Conservation (phyloP, 2,113 vertebrate species). For the Neomonachus schauinslandi region DNA sequence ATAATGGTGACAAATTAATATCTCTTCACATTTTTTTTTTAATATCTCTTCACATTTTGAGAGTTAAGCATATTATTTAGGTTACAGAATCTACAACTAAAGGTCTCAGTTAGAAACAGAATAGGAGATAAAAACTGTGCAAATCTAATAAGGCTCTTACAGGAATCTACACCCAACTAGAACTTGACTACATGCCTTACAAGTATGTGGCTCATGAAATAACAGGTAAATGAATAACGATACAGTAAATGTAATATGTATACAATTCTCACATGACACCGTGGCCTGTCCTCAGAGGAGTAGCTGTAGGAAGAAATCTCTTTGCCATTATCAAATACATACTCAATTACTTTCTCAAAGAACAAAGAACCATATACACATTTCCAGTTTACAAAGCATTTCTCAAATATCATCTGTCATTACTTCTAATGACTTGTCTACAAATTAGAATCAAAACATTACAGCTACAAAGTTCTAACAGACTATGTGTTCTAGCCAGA, state of each 20-base stretch:
- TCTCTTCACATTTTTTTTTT: background rate
- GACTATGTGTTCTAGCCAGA: background rate
- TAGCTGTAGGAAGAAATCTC: background rate
- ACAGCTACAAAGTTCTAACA: background rate
- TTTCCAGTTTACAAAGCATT: constrained; percentile 10
- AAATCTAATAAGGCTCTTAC: background rate
- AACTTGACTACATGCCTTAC: background rate
- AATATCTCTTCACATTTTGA: background rate
- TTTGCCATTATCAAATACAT: constrained; percentile 38
- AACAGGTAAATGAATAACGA: background rate
- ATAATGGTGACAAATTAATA: background rate
- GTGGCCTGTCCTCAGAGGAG: background rate
- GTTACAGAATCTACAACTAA: constrained; percentile 33
- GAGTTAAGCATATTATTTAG: background rate
- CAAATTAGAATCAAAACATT: background rate
- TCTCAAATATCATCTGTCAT: background rate
- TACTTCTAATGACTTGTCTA: background rate
- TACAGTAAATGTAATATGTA: background rate
- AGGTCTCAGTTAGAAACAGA: background rate
- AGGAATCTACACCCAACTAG: background rate
- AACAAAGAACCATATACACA: background rate
- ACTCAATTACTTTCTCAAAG: background rate
- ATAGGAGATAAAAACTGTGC: background rate
- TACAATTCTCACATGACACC: background rate
- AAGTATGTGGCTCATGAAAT: background rate